phyloP scores from a whole-genome alignment of 1,140 invertebrate genomes.

The Drosophila orena region DNA sequence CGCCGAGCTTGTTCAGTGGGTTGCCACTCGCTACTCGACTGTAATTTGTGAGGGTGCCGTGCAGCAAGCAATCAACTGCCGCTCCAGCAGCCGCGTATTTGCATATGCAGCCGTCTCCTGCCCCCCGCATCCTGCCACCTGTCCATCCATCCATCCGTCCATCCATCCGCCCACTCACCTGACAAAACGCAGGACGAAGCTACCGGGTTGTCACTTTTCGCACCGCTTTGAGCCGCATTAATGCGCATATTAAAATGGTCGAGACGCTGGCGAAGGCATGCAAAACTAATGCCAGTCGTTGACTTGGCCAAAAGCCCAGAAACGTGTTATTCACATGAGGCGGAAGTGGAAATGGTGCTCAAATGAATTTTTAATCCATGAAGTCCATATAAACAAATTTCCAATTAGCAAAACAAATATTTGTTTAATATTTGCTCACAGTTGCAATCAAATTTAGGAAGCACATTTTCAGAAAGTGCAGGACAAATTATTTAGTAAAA shows the following conservation, averaged over 20 bases:
- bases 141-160: slow-evolving; percentile 1
- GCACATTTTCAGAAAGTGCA: no score
- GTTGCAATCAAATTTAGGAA: no score
- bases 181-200: slow-evolving; percentile 9
- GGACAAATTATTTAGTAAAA: no score
- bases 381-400: neutral
- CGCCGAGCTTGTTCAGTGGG: no score
- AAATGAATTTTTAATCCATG: neutral
- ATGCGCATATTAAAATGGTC: slow-evolving; percentile 76
- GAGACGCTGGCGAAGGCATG: slow-evolving; percentile 34
- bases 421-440: no score
- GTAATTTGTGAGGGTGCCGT: slow-evolving; percentile 14
- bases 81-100: slow-evolving; percentile 61
- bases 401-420: neutral
- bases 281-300: slow-evolving; percentile 59
- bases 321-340: slow-evolving; percentile 47
- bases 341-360: neutral
- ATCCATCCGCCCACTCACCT: slow-evolving; percentile 3
- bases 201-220: slow-evolving; percentile 65
- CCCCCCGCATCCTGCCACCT: slow-evolving; percentile 3
- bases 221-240: slow-evolving; percentile 75
- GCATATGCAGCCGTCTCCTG: slow-evolving; percentile 35
- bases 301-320: slow-evolving; percentile 22
- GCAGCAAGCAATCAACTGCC: slow-evolving; percentile 62
- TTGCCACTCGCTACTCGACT: slow-evolving; percentile 1